A percentile compares a stretch with the other conserved stretches of the same genome.
phyloP scores from a whole-genome alignment of 1,140 invertebrate species.

The Drosophila novamexicana region DNA sequence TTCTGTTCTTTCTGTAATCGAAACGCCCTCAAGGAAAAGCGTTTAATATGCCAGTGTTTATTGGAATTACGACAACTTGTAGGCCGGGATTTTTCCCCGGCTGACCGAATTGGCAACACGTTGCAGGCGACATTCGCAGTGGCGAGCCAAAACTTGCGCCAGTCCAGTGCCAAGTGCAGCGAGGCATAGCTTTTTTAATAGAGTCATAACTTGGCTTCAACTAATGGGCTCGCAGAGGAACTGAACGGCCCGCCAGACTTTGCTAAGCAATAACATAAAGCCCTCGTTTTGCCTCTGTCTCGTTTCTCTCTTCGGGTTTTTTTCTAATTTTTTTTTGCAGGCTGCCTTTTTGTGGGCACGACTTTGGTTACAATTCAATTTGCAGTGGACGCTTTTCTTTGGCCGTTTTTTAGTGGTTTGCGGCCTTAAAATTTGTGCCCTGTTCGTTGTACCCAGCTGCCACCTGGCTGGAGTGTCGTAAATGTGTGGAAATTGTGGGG shows the following conservation, averaged over 20 bases:
- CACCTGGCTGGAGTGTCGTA: constrained; percentile 40
- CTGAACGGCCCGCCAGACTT: constrained; percentile 41
- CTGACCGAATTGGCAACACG: constrained; percentile 49
- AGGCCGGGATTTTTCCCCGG: constrained; percentile 7
- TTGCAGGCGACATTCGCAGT: constrained; percentile 31
- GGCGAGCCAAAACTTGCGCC: constrained; percentile 38
- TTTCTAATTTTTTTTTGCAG: not conserved
- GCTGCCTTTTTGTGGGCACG: constrained; percentile 37
- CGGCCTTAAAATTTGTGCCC: constrained; percentile 59
- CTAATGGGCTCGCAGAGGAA: constrained; percentile 62
- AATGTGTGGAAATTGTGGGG: constrained; percentile 77
- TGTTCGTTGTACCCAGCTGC: constrained; percentile 7
- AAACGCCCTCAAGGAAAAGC: constrained; percentile 46
- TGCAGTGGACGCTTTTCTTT: constrained; percentile 65
- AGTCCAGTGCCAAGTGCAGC: constrained; percentile 67
- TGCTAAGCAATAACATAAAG: constrained; percentile 66
- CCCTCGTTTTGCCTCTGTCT: constrained; percentile 24
- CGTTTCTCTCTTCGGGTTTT: no score
- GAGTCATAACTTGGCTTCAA: constrained; percentile 79
- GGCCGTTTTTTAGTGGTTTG: constrained; percentile 51
- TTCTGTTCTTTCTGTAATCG: constrained; percentile 33
- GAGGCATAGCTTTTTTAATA: constrained; percentile 77
- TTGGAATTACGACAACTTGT: constrained; percentile 32
- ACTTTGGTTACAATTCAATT: constrained; percentile 83
- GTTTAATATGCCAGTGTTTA: constrained; percentile 60